Percentiles rank a stretch among this genome's conserved stretches.
These are phyloP conservation scores for Danionella cerebrum DNA, from an alignment of 2,113 vertebrate species.

Conservation along the genomic window DNA sequence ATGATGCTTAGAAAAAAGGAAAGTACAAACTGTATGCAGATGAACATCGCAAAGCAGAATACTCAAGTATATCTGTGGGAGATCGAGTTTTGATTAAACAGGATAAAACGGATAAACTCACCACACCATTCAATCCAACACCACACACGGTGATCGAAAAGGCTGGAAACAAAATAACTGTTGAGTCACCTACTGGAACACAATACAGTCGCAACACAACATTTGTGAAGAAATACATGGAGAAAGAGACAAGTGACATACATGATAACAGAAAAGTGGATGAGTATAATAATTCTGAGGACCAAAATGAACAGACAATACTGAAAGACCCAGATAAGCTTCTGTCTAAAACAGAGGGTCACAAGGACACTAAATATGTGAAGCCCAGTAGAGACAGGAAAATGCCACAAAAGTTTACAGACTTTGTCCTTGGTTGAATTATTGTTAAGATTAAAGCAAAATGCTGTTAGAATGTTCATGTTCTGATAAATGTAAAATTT, in stretches of 20 bases:
- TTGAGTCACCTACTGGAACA: conserved; percentile 12
- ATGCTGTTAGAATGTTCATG: no score
- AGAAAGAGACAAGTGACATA: neutral
- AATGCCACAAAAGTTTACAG: neutral
- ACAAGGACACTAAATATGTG: neutral
- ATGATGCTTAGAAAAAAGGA: conserved; percentile 1
- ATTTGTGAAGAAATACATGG: neutral
- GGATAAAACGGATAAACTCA: conserved; percentile 11
- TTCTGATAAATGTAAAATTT: no score
- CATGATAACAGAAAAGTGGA: neutral
- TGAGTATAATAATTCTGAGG: neutral
- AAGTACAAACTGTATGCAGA: conserved; percentile 21
- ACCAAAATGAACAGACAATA: neutral
- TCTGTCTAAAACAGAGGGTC: neutral
- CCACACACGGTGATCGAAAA: conserved; percentile 11
- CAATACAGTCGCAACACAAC: neutral
- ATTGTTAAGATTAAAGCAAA: neutral
- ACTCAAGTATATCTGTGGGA: neutral
- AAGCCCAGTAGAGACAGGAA: neutral
- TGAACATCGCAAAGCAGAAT: neutral
- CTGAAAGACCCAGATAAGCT: neutral
- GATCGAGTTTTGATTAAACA: conserved; percentile 6
- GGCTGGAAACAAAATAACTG: conserved; percentile 9
- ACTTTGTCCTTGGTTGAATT: neutral
- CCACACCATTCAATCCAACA: conserved; percentile 22